Evolutionary conservation across 1,140 invertebrate species (phyloP).

Genomic region (Drosophila melanogaster): DNA sequence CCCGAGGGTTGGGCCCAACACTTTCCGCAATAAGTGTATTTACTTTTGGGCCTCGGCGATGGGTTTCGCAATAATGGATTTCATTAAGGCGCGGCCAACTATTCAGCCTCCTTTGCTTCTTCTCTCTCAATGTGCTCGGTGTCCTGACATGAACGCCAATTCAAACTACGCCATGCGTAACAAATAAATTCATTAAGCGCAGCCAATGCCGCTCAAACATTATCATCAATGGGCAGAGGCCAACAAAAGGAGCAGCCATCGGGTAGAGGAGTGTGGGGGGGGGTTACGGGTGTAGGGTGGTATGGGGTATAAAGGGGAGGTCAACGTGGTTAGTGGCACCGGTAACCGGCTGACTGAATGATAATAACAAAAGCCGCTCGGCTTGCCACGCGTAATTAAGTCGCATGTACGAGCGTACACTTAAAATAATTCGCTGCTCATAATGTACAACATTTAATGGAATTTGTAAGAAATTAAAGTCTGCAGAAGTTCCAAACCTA

Average conservation of each 20-base stretch:
- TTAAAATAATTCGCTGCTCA: background rate
- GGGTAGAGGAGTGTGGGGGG: background rate
- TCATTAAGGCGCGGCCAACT: conserved; percentile 70
- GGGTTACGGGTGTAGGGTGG: background rate
- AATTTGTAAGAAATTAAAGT: no score
- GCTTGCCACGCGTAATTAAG: conserved; percentile 79
- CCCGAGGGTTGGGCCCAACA: conserved; percentile 56
- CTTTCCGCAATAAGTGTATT: conserved; percentile 82
- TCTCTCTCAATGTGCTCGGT: background rate
- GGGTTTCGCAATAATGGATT: conserved; percentile 82
- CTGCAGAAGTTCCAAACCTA: no score
- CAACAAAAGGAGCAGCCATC: conserved; percentile 41
- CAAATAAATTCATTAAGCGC: conserved; percentile 88
- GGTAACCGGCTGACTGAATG: conserved; percentile 68
- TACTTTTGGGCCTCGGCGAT: conserved; percentile 68
- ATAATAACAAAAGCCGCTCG: conserved; percentile 79
- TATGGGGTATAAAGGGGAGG: background rate
- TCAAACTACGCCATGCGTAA: conserved; percentile 82
- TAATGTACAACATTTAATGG: no score
- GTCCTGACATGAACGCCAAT: conserved; percentile 65
- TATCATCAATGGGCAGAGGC: conserved; percentile 64
- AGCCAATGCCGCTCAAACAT: conserved; percentile 77
- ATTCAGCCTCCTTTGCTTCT: conserved; percentile 52
- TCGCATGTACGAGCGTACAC: conserved; percentile 59
- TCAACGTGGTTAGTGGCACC: conserved; percentile 33